phyloP scores from a whole-genome alignment of 1,140 invertebrate species.

The Cyrtorhinus lividipennis region DNA sequence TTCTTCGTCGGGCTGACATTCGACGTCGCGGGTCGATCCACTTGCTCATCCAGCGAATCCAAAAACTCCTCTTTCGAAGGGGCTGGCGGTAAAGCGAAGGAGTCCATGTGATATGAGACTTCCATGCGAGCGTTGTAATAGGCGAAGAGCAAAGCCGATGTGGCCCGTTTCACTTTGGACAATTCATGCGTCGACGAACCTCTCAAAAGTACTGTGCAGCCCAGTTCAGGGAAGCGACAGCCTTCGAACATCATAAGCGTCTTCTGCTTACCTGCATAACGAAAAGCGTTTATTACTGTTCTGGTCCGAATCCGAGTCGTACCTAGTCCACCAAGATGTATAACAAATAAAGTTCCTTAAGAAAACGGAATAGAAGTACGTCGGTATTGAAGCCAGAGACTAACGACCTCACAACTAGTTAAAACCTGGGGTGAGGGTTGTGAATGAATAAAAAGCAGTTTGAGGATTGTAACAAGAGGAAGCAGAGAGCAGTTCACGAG shows the following conservation, averaged over 20 bases:
- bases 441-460: too few species aligned
- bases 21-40: too few species aligned
- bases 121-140: constrained; percentile 86
- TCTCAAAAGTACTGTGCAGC: constrained; percentile 76
- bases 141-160: constrained; percentile 65
- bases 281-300: too few species aligned
- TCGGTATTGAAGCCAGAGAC: too few species aligned
- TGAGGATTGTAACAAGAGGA: too few species aligned
- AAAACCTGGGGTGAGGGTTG: too few species aligned
- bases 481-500: too few species aligned
- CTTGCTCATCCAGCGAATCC: constrained; percentile 14
- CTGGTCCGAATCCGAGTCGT: too few species aligned
- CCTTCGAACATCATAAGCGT: constrained; percentile 91
- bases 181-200: constrained; percentile 65
- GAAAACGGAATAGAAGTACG: too few species aligned
- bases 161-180: constrained; percentile 64
- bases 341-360: too few species aligned
- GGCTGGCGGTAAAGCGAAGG: constrained; percentile 39
- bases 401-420: too few species aligned
- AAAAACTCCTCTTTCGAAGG: constrained; percentile 9
- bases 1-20: background rate
- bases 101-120: constrained; percentile 73
- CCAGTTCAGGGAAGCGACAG: constrained; percentile 63
- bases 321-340: too few species aligned
- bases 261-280: constrained; percentile 45